Percentiles rank a stretch among this genome's conserved stretches.
phyloP scores from a whole-genome alignment of 2,797 vertebrate genomes.

The Bradypodion pumilum region DNA sequence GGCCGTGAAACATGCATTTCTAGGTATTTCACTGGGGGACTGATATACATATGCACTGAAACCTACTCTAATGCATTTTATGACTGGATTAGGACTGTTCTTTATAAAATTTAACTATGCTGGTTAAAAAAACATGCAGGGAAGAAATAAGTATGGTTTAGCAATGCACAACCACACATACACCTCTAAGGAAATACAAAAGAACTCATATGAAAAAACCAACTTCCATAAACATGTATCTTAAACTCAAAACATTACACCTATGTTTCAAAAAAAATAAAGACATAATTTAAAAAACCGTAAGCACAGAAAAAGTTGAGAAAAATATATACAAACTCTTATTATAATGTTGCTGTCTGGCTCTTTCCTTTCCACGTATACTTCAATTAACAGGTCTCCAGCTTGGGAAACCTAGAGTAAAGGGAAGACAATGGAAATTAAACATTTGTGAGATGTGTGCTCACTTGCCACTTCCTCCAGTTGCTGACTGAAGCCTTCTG shows the following conservation, averaged over 20 bases:
- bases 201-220: background rate
- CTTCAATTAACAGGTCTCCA: constrained; percentile 94
- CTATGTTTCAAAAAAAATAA: background rate
- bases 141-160: background rate
- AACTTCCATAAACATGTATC: background rate
- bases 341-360: constrained; percentile 93
- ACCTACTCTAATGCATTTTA: background rate
- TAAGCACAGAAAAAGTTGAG: background rate
- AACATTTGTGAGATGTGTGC: background rate
- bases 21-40: background rate
- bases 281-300: too few relatives aligned
- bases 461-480: too few relatives aligned
- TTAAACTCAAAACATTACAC: background rate
- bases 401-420: constrained; percentile 88
- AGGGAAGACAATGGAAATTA: constrained; percentile 4
- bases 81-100: background rate
- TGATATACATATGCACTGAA: background rate
- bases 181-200: too few relatives aligned
- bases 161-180: background rate
- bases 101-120: background rate
- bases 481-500: background rate
- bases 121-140: background rate
- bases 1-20: background rate
- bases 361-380: constrained; percentile 89
- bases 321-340: constrained; percentile 80